These are phyloP conservation scores for Elachura formosa DNA, from an alignment of 2,113 vertebrate species.

Conservation along the genomic window DNA sequence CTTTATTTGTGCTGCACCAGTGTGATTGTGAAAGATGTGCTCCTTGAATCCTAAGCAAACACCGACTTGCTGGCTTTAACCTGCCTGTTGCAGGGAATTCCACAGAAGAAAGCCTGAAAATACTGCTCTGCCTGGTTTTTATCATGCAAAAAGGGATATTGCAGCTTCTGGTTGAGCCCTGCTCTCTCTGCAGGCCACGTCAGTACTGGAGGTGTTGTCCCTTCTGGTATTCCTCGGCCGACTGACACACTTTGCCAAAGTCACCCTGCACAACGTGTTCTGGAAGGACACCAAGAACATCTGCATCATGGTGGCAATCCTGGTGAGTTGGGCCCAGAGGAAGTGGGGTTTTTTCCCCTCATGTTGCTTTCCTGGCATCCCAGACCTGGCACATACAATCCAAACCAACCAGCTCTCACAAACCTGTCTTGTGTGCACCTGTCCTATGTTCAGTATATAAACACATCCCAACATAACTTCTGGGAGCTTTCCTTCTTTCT, in stretches of 20 bases:
- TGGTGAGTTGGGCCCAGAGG: slow-evolving; percentile 53
- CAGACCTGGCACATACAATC: not conserved
- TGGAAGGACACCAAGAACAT: slow-evolving; percentile 96
- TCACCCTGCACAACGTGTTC: slow-evolving; percentile 81
- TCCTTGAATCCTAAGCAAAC: not conserved
- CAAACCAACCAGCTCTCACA: not conserved
- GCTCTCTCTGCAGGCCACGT: slow-evolving; percentile 73
- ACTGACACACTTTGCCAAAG: slow-evolving; percentile 83
- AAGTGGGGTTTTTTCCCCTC: not conserved
- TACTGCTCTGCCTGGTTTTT: not conserved
- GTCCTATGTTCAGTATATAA: not conserved
- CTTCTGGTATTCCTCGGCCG: slow-evolving; percentile 80
- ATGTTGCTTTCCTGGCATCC: not conserved
- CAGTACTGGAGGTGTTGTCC: slow-evolving; percentile 81
- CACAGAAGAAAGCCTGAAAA: not conserved
- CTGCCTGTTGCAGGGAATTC: not conserved
- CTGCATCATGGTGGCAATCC: slow-evolving; percentile 82
- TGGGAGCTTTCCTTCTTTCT: not conserved
- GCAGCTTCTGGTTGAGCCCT: not conserved
- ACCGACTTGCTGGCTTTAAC: not conserved
- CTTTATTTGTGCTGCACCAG: not conserved
- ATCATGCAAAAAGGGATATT: not conserved
- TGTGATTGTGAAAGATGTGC: not conserved
- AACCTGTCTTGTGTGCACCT: rapidly evolving
- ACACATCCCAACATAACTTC: not conserved